phyloP scores from a whole-genome alignment of 2,888 invertebrate species.

The Synergus japonicus region DNA sequence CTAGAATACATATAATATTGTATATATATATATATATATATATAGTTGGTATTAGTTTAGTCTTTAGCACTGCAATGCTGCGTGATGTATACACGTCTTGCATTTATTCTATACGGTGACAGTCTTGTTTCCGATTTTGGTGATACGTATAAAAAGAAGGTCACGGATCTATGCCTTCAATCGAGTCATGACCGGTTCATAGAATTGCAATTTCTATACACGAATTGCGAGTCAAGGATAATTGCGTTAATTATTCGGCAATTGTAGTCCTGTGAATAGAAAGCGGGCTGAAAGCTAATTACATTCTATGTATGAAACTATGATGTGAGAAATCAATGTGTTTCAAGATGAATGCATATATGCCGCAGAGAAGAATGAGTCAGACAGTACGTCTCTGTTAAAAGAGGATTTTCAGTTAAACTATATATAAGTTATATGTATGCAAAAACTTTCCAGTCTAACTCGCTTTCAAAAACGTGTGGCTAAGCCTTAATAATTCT shows the following conservation, averaged over 20 bases:
- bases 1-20: slow-evolving; percentile 2
- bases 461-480: not conserved
- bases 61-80: not conserved
- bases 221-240: slow-evolving; percentile 30
- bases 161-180: slow-evolving; percentile 13
- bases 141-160: slow-evolving; percentile 38
- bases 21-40: too few relatives aligned
- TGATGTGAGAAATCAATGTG: too few relatives aligned
- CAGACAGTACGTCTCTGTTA: too few relatives aligned
- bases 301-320: not conserved
- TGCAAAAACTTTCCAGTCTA: not conserved
- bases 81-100: not conserved
- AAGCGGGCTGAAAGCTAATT: slow-evolving; percentile 20
- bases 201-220: slow-evolving; percentile 29
- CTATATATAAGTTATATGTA: not conserved
- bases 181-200: not conserved
- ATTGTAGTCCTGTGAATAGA: slow-evolving; percentile 21
- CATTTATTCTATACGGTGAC: not conserved
- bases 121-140: slow-evolving; percentile 33
- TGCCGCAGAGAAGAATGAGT: too few relatives aligned
- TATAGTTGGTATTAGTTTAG: slow-evolving; percentile 19
- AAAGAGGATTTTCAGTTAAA: too few relatives aligned
- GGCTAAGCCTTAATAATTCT: slow-evolving; percentile 5
- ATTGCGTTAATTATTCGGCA: slow-evolving; percentile 32
- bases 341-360: too few relatives aligned